These are phyloP conservation scores for Drosophila repleta DNA, from an alignment of 1,140 invertebrate genomes.

Conservation along the genomic window DNA sequence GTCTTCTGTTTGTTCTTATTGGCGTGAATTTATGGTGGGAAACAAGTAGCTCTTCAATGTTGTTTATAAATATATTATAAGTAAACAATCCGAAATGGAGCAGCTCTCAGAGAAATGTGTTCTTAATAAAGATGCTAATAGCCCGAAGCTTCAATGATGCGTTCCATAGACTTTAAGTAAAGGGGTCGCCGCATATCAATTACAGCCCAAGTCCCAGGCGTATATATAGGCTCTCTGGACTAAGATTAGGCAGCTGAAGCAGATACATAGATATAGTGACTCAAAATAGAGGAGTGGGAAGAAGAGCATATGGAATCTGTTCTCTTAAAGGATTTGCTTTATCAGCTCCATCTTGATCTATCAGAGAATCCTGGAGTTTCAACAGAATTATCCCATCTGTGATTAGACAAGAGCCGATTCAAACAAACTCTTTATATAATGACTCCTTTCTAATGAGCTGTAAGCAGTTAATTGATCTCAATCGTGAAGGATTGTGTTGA, in stretches of 20 bases:
- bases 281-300: too few relatives aligned
- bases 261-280: neutral
- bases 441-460: slow-evolving; percentile 39
- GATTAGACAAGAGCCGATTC: neutral
- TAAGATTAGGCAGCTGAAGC: neutral
- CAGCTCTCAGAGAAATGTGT: slow-evolving; percentile 61
- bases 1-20: slow-evolving; percentile 43
- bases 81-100: slow-evolving; percentile 54
- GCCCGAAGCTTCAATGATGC: slow-evolving; percentile 40
- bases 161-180: slow-evolving; percentile 38
- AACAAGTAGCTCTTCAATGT: slow-evolving; percentile 49
- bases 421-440: neutral
- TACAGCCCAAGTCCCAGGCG: slow-evolving; percentile 40
- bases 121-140: slow-evolving; percentile 74
- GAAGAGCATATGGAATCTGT: neutral
- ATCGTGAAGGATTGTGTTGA: slow-evolving; percentile 38
- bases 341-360: neutral
- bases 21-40: slow-evolving; percentile 72
- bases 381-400: slow-evolving; percentile 6
- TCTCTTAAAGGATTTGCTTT: neutral
- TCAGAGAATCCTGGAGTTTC: neutral
- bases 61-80: slow-evolving; percentile 68
- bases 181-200: slow-evolving; percentile 62
- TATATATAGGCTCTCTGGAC: neutral
- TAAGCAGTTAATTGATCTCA: slow-evolving; percentile 54